A percentile compares a stretch with the other conserved stretches of the same genome.
Conservation (phyloP, 2,113 vertebrate species). For the Anolis sagrei region DNA sequence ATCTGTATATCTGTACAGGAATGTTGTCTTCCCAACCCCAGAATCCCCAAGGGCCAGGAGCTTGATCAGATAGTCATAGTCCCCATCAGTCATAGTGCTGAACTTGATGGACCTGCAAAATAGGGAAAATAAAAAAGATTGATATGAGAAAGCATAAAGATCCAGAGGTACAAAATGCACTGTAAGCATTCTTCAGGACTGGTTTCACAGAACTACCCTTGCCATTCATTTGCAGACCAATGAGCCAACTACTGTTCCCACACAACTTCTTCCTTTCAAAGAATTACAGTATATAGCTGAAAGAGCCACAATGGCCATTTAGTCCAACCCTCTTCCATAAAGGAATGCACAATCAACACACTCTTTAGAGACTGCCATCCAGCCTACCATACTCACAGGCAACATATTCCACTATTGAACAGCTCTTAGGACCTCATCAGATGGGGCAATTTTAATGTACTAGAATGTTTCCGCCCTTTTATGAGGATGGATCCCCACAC, state of each 20-base stretch:
- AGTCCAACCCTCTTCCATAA: no score
- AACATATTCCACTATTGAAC: no score
- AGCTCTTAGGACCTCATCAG: no score
- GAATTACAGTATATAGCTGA: no score
- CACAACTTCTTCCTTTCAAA: not conserved
- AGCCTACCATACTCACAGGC: no score
- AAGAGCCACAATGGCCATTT: no score
- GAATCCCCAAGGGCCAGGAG: slow-evolving; percentile 95
- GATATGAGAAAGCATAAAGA: not conserved
- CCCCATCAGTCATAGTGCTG: slow-evolving; percentile 96
- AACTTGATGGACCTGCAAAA: slow-evolving; percentile 76
- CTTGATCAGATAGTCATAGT: slow-evolving; percentile 98
- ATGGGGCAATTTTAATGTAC: no score
- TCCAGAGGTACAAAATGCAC: not conserved
- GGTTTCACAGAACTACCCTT: not conserved
- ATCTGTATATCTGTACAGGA: slow-evolving; percentile 93
- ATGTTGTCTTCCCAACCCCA: slow-evolving; percentile 94
- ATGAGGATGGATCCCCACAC: no score
- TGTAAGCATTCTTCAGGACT: not conserved
- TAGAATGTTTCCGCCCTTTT: no score
- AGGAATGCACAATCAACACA: no score
- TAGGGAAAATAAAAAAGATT: slow-evolving; percentile 26
- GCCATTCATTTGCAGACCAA: not conserved
- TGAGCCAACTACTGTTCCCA: not conserved
- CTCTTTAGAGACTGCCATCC: no score